Base-by-base conservation (phyloP, 1,140 invertebrate genomes). In the Chymomyza costata region DNA sequence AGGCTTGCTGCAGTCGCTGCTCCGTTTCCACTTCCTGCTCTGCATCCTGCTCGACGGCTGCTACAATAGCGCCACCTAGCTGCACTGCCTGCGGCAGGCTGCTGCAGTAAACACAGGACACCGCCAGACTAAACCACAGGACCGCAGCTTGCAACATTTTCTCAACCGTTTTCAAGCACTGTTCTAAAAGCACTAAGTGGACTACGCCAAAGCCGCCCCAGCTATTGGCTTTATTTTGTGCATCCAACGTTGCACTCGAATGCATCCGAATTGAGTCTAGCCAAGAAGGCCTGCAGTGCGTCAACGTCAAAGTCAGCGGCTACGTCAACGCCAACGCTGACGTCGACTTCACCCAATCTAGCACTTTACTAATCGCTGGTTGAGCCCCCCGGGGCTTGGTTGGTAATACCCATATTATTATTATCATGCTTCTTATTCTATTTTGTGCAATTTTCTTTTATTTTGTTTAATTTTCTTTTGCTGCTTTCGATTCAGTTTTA, bases 401-500 rank as follows among this genome's bases (percentile, higher is more conserved):
- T 41, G 32, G 46, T 65, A 38, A 32, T 31, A 35, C 45, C 21
- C 19, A 51, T 62, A 53, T 64, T 55, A 55, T 52, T 57, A 54
- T 31, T n/a, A n/a, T n/a, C n/a, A n/a, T 50, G 39, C 25, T 37
- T 55, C 54, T 76, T 53, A 57, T 76, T 78, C 71, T 78, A 51
- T 52, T 52, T 49, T 53, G 52, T 35, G 56, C 61, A 53, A 46
- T 69, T 50, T 38, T 53, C 51, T 50, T 56, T 41, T 25, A 59
- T 69, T 62, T 59, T 71, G 62, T 53, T 56, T 65, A 41, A 41
- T 61, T 45, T 43, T 54, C 43, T 17, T n/a, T 64, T 64, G 34
- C 43, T 52, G 46, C 52, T 64, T 80, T 44, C 65, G 74, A 74
- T 76, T 69, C 68, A 52, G 69, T 81, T 66, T 74, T 76, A 82